phyloP scores from a whole-genome alignment of 2,113 vertebrate species.

The Leucoraja erinaceus region DNA sequence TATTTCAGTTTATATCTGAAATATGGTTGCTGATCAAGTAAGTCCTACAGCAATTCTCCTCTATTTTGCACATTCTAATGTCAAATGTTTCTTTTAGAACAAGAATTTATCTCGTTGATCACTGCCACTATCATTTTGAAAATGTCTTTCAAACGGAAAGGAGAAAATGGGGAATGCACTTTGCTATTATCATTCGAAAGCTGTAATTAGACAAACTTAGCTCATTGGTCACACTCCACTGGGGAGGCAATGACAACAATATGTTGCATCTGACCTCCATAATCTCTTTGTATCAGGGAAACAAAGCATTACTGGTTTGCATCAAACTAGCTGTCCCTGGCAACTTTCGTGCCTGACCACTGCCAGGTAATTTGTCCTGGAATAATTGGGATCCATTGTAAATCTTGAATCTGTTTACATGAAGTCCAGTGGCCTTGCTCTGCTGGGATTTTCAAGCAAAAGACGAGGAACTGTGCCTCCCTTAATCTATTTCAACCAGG shows the following conservation, averaged over 20 bases:
- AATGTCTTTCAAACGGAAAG: background rate
- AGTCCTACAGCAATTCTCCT: background rate
- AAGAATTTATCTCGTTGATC: background rate
- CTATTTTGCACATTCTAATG: background rate
- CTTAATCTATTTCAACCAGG: no score
- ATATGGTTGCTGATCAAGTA: no score
- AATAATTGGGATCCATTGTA: no score
- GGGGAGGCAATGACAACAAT: background rate
- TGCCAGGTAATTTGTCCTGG: no score
- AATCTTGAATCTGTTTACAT: no score
- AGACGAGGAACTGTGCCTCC: no score
- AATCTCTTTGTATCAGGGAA: background rate
- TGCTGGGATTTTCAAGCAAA: no score
- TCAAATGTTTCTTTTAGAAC: background rate
- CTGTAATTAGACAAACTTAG: background rate
- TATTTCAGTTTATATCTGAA: background rate
- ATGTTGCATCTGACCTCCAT: background rate
- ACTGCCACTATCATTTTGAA: background rate
- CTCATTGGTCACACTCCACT: background rate
- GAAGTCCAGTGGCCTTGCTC: no score
- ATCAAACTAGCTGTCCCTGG: no score
- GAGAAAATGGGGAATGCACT: background rate
- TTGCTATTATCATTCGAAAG: background rate
- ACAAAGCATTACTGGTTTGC: background rate
- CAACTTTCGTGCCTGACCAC: no score